These are phyloP conservation scores for Colletes latitarsis DNA, from an alignment of 1,140 invertebrate species.

Conservation along the genomic window DNA sequence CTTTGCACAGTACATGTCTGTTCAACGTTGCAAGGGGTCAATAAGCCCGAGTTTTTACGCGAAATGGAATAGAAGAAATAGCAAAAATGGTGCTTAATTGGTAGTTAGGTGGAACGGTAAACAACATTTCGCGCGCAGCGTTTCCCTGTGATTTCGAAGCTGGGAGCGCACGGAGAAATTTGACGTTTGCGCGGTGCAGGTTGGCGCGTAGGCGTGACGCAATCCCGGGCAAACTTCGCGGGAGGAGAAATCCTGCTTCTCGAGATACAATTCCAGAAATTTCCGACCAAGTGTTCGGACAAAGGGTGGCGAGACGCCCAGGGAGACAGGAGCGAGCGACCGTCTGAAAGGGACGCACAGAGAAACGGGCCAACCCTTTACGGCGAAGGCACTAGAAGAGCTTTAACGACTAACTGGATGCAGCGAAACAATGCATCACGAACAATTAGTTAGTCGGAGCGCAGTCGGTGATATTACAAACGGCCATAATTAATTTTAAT, in stretches of 20 bases:
- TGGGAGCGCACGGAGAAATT: neutral
- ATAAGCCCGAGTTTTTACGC: too few relatives aligned
- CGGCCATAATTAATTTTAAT: conserved; percentile 67
- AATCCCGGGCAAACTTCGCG: neutral
- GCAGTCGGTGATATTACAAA: conserved; percentile 50
- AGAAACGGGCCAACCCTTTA: conserved; percentile 5
- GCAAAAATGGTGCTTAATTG: too few relatives aligned
- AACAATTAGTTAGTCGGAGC: conserved; percentile 59
- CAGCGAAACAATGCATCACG: conserved; percentile 55
- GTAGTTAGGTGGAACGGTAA: too few relatives aligned
- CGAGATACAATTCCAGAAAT: conserved; percentile 50
- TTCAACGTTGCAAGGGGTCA: too few relatives aligned
- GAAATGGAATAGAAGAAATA: too few relatives aligned
- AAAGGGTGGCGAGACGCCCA: conserved; percentile 29
- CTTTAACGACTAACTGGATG: conserved; percentile 51
- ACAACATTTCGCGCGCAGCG: too few relatives aligned
- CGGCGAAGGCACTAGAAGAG: conserved; percentile 37
- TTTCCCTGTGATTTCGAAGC: too few relatives aligned
- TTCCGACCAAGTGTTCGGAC: conserved; percentile 36
- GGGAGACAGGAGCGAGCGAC: neutral
- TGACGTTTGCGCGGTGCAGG: neutral
- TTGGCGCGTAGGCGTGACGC: neutral
- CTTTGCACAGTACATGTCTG: too few relatives aligned
- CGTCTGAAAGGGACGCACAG: neutral
- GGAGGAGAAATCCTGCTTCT: conserved; percentile 11